Conservation (phyloP, 2,888 invertebrate species). For the Palloptera scutellata region DNA sequence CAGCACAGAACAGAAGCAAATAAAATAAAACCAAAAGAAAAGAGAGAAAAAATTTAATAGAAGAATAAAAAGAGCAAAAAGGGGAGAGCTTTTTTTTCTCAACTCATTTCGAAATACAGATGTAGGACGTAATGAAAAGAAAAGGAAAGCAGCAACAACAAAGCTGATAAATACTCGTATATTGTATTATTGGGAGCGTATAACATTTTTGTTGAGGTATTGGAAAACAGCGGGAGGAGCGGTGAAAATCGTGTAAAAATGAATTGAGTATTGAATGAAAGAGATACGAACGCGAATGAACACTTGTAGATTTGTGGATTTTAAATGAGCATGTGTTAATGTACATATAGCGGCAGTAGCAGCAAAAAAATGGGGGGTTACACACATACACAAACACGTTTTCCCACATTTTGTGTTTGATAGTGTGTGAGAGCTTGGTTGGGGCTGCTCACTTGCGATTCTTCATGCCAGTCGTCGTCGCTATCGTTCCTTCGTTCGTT, state of each 20-base stretch:
- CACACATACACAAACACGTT: slow-evolving; percentile 8
- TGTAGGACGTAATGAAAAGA: too few relatives aligned
- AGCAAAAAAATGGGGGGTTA: too few relatives aligned
- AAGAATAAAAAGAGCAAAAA: slow-evolving; percentile 5
- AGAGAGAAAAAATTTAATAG: slow-evolving; percentile 1
- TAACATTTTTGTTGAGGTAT: too few relatives aligned
- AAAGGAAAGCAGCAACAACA: too few relatives aligned
- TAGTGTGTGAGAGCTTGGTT: not conserved
- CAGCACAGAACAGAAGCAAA: slow-evolving; percentile 12
- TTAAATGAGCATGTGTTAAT: slow-evolving; percentile 1
- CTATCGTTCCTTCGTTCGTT: not conserved
- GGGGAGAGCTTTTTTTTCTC: not conserved
- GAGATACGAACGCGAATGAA: slow-evolving; percentile 19
- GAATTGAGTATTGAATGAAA: not conserved
- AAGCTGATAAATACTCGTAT: too few relatives aligned
- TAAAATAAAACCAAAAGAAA: not conserved
- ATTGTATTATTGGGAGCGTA: too few relatives aligned
- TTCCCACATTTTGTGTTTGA: not conserved
- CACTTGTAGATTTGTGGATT: too few relatives aligned
- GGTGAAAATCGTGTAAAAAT: too few relatives aligned
- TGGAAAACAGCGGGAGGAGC: too few relatives aligned
- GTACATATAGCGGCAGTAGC: not conserved
- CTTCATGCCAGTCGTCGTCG: slow-evolving; percentile 8
- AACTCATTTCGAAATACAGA: not conserved
- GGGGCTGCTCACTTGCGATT: not conserved